Conservation (phyloP, 2,113 vertebrate species). For the Ifrita kowaldi region DNA sequence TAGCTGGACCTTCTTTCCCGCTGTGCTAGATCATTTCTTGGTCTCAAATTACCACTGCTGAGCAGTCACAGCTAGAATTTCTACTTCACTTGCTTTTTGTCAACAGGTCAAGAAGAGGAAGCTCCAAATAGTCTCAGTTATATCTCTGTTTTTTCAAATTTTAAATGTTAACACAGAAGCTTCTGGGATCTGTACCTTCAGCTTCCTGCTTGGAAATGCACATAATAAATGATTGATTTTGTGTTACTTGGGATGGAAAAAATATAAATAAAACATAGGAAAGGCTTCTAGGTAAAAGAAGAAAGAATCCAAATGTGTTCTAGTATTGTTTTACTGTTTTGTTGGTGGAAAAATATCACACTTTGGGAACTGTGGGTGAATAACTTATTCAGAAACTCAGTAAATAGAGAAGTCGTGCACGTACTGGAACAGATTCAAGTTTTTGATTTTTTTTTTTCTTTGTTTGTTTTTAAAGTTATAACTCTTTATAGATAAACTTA, state of each 20-base stretch:
- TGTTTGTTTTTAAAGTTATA: background rate
- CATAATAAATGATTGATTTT: conserved; percentile 1
- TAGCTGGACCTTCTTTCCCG: background rate
- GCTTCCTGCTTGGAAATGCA: conserved; percentile 17
- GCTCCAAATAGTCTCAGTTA: background rate
- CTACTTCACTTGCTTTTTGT: background rate
- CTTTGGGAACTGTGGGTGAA: background rate
- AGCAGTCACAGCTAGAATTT: background rate
- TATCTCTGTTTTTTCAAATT: background rate
- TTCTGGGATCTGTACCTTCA: background rate
- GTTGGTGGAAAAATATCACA: background rate
- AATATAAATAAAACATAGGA: conserved; percentile 45
- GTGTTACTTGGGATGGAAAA: background rate
- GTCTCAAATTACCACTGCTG: background rate
- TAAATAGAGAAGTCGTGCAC: background rate
- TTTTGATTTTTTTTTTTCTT: background rate
- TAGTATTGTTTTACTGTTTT: background rate
- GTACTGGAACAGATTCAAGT: background rate
- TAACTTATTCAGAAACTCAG: background rate
- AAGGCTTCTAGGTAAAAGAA: conserved; percentile 6
- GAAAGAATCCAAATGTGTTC: background rate
- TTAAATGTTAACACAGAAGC: background rate
- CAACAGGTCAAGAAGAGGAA: background rate
- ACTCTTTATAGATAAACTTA: background rate
- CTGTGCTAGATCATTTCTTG: background rate